Base-by-base conservation (phyloP, 2,888 invertebrate species). In the Acanthococcus lagerstroemiae region DNA sequence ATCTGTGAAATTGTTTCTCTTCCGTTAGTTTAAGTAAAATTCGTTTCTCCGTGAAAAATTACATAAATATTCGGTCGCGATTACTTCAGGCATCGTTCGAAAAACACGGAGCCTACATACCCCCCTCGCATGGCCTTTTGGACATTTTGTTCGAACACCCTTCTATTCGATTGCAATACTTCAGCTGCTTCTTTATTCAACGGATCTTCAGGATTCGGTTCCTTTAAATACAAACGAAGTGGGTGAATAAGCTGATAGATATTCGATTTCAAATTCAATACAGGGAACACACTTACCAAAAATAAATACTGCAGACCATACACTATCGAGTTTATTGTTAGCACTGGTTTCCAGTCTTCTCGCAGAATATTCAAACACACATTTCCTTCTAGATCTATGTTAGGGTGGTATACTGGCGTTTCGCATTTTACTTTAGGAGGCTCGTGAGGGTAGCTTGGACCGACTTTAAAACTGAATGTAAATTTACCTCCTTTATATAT, bases 341-440 rank as follows among this genome's bases (percentile, higher is more conserved):
- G 83, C 69, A 96, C 96, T 68, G 96, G 96, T 79, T 97, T 97
- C 96, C 96, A 97, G 80, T 97, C 96, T 83, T 96, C 95, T 74
- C 95, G 84, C 73, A 96, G 82, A 76, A 97, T 96, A 79, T 97
- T 97, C 70, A 96, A 82, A 76, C 96, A 96, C 26, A 97, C 95
- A 79, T 96, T 96, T 72, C 96, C 96, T 75, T 96, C 95, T 73
- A 95, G 81, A 80, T 97, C 96, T 77, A 97, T 97, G 77, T 97
- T 97, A 15, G 96, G 96, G 79, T 97, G 96, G 78, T 96, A 97
- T 57, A 96, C 94, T 75, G 90, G 88, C 50, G 95, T 95, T 80
- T 93, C 94, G 80, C 96, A 96, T 79, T 96, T 96, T 30, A 97
- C 96, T 80, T 97, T 97, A 21, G 96, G 96, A 52, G 96, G 95